Conservation (phyloP, 2,888 invertebrate species). For the Gandaritis pyraliata region DNA sequence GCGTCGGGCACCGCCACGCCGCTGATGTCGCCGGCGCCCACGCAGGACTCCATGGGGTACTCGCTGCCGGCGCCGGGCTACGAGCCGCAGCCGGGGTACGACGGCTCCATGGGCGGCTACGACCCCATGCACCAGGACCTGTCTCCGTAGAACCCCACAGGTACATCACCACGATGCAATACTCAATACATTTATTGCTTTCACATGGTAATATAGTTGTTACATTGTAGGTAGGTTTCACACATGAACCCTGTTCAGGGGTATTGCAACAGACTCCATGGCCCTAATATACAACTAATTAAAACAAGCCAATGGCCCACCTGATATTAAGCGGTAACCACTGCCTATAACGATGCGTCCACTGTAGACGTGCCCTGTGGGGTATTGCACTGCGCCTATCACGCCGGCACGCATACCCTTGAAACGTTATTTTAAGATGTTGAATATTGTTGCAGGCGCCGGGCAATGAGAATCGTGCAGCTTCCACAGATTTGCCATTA, state of each 20-base stretch:
- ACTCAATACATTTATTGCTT: too few species aligned
- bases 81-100: conserved; percentile 94
- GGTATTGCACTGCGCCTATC: too few species aligned
- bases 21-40: conserved; percentile 97
- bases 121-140: conserved; percentile 96
- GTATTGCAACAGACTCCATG: too few species aligned
- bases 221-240: too few species aligned
- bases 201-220: too few species aligned
- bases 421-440: conserved; percentile 15
- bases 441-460: conserved; percentile 58
- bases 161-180: background rate
- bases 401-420: too few species aligned
- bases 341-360: too few species aligned
- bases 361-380: too few species aligned
- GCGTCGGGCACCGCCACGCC: conserved; percentile 96
- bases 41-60: conserved; percentile 97
- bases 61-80: conserved; percentile 96
- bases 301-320: too few species aligned
- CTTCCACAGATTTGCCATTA: conserved; percentile 81
- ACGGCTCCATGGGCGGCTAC: conserved; percentile 95
- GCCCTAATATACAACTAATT: too few species aligned
- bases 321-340: too few species aligned
- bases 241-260: too few species aligned
- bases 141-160: conserved; percentile 78
- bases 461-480: conserved; percentile 65